Conservation (phyloP, 1,140 invertebrate species). For the Aphaenogaster ashmeadi region DNA sequence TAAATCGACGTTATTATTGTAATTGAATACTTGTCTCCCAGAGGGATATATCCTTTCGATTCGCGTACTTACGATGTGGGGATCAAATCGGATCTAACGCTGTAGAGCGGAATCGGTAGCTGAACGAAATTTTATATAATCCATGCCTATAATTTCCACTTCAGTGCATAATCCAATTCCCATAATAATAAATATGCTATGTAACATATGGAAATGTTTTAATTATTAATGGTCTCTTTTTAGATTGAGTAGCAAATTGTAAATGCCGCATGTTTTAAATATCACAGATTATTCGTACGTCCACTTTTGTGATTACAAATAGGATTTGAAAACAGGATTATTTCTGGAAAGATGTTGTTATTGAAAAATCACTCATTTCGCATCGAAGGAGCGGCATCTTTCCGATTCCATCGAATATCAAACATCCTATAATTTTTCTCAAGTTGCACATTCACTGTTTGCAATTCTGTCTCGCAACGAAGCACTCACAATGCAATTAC, state of each 20-base stretch:
- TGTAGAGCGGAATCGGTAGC: slow-evolving; percentile 22
- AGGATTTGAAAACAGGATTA: neutral
- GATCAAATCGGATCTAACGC: slow-evolving; percentile 67
- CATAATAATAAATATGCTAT: neutral
- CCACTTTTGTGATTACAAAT: neutral
- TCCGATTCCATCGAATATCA: neutral
- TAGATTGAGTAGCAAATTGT: neutral
- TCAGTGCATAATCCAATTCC: neutral
- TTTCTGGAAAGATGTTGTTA: neutral
- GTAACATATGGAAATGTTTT: neutral
- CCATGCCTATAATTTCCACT: neutral
- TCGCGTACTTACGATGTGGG: slow-evolving; percentile 44
- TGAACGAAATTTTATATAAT: slow-evolving; percentile 6
- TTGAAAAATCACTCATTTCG: neutral
- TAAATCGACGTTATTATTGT: slow-evolving; percentile 82
- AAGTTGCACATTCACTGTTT: neutral
- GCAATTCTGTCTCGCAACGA: neutral
- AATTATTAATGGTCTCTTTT: neutral
- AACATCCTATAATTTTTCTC: slow-evolving; percentile 1
- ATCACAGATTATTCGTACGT: neutral
- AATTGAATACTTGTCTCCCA: slow-evolving; percentile 83
- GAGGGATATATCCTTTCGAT: slow-evolving; percentile 73
- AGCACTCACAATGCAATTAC: neutral
- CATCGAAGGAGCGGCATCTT: neutral
- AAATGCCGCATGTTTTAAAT: neutral